Evolutionary conservation across 2,113 vertebrate genomes (phyloP), one percentile per base, ranked within the genome.

Genomic region (Sporophila hypoxantha): DNA sequence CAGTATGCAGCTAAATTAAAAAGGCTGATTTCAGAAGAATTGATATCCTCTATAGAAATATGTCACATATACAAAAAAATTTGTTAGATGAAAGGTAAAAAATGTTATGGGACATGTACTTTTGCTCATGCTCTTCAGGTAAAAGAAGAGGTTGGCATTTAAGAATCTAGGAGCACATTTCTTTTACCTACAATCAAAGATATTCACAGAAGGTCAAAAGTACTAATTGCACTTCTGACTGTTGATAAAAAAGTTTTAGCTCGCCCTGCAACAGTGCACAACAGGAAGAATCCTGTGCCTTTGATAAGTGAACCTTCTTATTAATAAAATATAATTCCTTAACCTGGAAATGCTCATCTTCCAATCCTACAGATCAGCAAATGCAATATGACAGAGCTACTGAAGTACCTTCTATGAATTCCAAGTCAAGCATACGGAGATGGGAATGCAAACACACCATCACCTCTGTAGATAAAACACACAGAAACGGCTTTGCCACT

Each of bases 271-370:
- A 62, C 8, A 66, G 22, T 17, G n/a, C 25, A 47, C 25, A 69
- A 74, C 27, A 37, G 32, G 68, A 80, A 87, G 36, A 66, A 84
- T 34, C 32, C 26, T 16, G 10, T 30, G 42, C 17, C 22, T 57
- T 76, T 20, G 7, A 16, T 71, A 76, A 94, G 36, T 64, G 47
- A 88, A 74, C 5, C 65, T 85, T 50, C 17, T 32, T 26, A 80
- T 87, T 82, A 87, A 93, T 80, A 90, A 91, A 94, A 87, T 27
- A 85, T 80, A 70, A 74, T 87, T 89, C 17, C 44, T 78, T 93
- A 85, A 76, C 67, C 49, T 91, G 68, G 37, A 91, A 93, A 85
- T 16, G 26, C 30, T 87, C 61, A 10, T 77, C 78, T 82, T 89
- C 60, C 29, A 66, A 32, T 56, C 53, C 53, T 60, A 77, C 65